Percentiles rank a stretch among this genome's conserved stretches.
phyloP scores from a whole-genome alignment of 2,797 vertebrate genomes.

The Oreonectes daqikongensis region DNA sequence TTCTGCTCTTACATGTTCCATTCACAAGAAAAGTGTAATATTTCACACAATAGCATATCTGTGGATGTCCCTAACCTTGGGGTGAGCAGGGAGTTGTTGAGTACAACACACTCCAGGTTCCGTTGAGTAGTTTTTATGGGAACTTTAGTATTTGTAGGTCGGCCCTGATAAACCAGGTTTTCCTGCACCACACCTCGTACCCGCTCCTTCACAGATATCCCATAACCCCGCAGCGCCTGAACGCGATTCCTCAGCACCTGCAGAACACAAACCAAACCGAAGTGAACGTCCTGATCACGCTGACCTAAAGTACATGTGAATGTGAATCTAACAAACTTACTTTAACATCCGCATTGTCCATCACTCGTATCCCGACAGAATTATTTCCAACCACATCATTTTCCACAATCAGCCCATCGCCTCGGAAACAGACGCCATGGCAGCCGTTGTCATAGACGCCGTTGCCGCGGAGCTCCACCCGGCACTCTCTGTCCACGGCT shows the following conservation, averaged over 20 bases:
- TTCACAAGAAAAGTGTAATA: background rate
- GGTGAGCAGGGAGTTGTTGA: constrained; percentile 83
- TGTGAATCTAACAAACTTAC: constrained; percentile 62
- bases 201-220: constrained; percentile 81
- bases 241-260: constrained; percentile 88
- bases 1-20: background rate
- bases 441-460: constrained; percentile 88
- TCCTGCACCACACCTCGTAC: constrained; percentile 85
- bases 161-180: constrained; percentile 88
- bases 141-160: constrained; percentile 76
- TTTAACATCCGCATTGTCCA: constrained; percentile 83
- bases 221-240: constrained; percentile 82
- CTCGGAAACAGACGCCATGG: constrained; percentile 82
- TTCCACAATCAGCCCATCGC: constrained; percentile 83
- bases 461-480: constrained; percentile 87
- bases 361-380: constrained; percentile 81
- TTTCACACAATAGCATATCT: background rate
- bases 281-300: background rate
- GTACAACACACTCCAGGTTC: constrained; percentile 79
- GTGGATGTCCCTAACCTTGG: constrained; percentile 59
- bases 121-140: constrained; percentile 78
- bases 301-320: background rate
- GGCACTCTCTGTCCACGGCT: constrained; percentile 82
- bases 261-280: background rate
- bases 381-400: constrained; percentile 88